These are phyloP conservation scores for Dinothrombium tinctorium DNA, from an alignment of 1,140 invertebrate genomes.

Conservation along the genomic window DNA sequence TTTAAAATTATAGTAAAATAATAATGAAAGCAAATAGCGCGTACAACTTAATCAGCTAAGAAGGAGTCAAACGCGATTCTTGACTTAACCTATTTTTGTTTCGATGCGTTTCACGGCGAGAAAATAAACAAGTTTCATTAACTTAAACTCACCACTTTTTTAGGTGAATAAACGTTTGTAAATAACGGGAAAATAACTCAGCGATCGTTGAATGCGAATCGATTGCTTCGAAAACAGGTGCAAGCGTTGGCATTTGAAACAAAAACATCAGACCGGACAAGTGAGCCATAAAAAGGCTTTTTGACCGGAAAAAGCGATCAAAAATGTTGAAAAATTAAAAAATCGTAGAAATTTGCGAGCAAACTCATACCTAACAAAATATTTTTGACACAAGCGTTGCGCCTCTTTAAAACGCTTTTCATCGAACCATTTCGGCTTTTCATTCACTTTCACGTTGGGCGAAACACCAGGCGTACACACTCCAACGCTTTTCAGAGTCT, in stretches of 20 bases:
- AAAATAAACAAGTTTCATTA: background rate
- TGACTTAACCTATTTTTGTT: no score
- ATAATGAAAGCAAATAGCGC: no score
- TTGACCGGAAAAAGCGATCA: background rate
- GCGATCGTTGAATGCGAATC: constrained; percentile 13
- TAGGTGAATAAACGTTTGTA: constrained; percentile 43
- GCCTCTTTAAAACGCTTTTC: constrained; percentile 4
- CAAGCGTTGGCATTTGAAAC: background rate
- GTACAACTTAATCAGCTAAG: no score
- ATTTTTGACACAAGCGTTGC: constrained; percentile 7
- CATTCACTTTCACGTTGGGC: background rate
- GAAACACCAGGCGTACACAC: constrained; percentile 3
- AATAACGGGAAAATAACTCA: constrained; percentile 45
- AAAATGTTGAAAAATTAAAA: background rate
- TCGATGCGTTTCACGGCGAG: background rate
- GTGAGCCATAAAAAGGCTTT: background rate
- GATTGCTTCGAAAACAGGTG: background rate
- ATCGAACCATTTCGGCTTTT: constrained; percentile 9
- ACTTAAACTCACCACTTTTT: constrained; percentile 30
- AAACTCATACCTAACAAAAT: constrained; percentile 7
- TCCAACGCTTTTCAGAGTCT: background rate
- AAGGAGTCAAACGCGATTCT: no score
- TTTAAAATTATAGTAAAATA: background rate
- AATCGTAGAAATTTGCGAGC: background rate
- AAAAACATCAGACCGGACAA: background rate